A percentile compares a stretch with the other conserved stretches of the same genome.
Conservation (phyloP, 2,797 vertebrate species). For the Echeneis naucrates region DNA sequence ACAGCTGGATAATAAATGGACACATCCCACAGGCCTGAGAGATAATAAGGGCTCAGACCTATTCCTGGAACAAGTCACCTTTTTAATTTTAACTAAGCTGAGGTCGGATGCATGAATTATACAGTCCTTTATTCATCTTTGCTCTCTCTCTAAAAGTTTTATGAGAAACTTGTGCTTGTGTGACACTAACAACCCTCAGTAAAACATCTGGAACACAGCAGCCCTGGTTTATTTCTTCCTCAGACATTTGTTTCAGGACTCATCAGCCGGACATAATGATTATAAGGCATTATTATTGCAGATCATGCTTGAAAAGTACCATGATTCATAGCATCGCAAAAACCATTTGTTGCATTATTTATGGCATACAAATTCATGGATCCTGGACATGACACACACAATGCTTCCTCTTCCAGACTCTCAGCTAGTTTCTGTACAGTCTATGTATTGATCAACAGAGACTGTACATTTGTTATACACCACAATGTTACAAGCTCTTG, state of each 20-base stretch:
- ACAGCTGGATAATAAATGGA: conserved; percentile 45
- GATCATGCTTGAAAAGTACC: not conserved
- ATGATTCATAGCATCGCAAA: conserved; percentile 5
- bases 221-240: not conserved
- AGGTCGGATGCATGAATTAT: conserved; percentile 52
- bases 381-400: not conserved
- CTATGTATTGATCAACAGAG: not conserved
- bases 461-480: not conserved
- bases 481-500: not conserved
- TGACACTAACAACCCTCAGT: conserved; percentile 6
- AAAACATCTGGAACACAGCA: conserved; percentile 27
- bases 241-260: not conserved
- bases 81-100: conserved; percentile 62
- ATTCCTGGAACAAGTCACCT: conserved; percentile 48
- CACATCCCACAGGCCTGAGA: conserved; percentile 24
- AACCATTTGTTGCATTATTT: conserved; percentile 4
- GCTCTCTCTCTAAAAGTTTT: conserved; percentile 37
- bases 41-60: conserved; percentile 49
- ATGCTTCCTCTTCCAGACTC: not conserved
- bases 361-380: not conserved
- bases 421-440: no score
- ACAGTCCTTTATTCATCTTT: conserved; percentile 44
- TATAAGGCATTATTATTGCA: not conserved
- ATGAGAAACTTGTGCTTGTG: conserved; percentile 15
- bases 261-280: not conserved